These are phyloP conservation scores for Apamea epomidion DNA, from an alignment of 2,888 invertebrate genomes.

Conservation along the genomic window DNA sequence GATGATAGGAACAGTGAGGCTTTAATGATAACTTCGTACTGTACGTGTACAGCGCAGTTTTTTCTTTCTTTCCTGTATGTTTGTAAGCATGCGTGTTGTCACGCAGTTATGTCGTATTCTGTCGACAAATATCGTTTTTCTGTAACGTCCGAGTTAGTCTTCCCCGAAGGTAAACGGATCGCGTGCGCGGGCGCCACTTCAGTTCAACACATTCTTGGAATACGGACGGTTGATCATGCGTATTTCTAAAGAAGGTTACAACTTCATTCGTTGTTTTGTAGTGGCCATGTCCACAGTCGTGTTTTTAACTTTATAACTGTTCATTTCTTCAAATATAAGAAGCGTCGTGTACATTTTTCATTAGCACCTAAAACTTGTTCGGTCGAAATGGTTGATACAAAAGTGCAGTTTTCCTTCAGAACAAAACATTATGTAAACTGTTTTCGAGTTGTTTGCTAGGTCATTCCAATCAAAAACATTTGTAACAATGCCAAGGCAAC, in stretches of 20 bases:
- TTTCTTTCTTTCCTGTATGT: slow-evolving; percentile 46
- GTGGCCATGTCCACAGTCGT: slow-evolving; percentile 11
- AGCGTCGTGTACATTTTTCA: slow-evolving; percentile 22
- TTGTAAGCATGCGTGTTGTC: slow-evolving; percentile 55
- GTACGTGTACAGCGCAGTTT: slow-evolving; percentile 19
- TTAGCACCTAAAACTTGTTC: slow-evolving; percentile 26
- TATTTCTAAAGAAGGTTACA: slow-evolving; percentile 56
- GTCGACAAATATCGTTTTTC: slow-evolving; percentile 68
- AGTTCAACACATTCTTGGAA: slow-evolving; percentile 71
- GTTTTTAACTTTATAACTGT: slow-evolving; percentile 22
- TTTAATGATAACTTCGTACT: slow-evolving; percentile 44
- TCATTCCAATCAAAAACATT: not conserved
- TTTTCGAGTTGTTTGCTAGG: slow-evolving; percentile 2
- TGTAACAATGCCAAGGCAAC: slow-evolving; percentile 3
- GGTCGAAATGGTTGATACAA: not conserved
- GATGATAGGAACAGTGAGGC: slow-evolving; percentile 25
- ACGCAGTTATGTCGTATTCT: slow-evolving; percentile 50
- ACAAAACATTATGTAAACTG: not conserved
- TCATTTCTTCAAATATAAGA: slow-evolving; percentile 5
- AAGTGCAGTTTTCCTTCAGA: not conserved
- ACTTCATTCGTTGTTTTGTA: slow-evolving; percentile 39
- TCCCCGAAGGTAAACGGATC: slow-evolving; percentile 75
- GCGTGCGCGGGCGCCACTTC: slow-evolving; percentile 71
- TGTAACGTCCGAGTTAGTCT: slow-evolving; percentile 64
- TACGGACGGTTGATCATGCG: slow-evolving; percentile 58